Percentiles rank a stretch among this genome's conserved stretches.
Evolutionary conservation across 2,888 invertebrate genomes (phyloP).

Genomic region (Tipula helvola): DNA sequence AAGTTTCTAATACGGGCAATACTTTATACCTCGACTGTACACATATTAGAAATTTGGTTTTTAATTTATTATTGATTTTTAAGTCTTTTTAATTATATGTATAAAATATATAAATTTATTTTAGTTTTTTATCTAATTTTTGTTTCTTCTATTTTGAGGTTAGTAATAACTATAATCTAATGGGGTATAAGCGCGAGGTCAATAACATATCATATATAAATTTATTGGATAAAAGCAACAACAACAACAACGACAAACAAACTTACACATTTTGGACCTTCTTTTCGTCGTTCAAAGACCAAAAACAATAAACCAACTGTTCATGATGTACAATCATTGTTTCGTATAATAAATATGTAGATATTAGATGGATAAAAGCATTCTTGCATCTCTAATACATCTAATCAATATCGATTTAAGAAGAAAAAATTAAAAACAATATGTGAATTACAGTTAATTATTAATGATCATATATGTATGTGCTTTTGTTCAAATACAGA

Average conservation of each 20-base stretch:
- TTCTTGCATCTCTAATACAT: not conserved
- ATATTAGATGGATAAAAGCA: not conserved
- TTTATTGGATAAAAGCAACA: not conserved
- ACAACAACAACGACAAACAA: not conserved
- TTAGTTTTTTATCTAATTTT: not conserved
- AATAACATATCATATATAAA: not conserved
- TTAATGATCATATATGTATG: not conserved
- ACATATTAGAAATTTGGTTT: not conserved
- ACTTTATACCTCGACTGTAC: not conserved
- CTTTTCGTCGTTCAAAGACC: not conserved
- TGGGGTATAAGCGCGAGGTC: not conserved
- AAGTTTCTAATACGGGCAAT: not conserved
- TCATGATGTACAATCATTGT: not conserved
- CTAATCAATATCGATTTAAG: not conserved
- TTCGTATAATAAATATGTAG: not conserved
- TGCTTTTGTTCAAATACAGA: not conserved
- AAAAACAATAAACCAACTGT: not conserved
- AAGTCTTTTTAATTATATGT: not conserved
- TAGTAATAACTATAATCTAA: not conserved
- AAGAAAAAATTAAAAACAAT: not conserved
- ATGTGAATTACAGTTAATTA: not conserved
- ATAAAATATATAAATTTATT: not conserved
- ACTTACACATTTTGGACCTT: not conserved
- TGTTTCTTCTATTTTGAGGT: not conserved
- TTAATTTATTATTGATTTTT: not conserved